Evolutionary conservation across 2,888 invertebrate genomes (phyloP).

Genomic region (Dioctria rufipes): DNA sequence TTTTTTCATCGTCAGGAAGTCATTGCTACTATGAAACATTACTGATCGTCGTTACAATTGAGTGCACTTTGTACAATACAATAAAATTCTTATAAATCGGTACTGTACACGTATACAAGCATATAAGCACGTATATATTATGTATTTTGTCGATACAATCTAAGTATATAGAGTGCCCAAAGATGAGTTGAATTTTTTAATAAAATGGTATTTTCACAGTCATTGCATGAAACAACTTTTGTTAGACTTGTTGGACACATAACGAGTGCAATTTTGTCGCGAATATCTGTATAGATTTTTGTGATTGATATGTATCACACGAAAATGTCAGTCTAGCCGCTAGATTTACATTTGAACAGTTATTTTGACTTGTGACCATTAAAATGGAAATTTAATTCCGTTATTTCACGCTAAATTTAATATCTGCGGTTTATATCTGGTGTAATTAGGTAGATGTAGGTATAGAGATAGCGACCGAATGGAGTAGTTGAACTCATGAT

Average conservation of each 20-base stretch:
- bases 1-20: slow-evolving; percentile 41
- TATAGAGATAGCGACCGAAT: too few species aligned
- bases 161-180: not conserved
- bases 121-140: too few species aligned
- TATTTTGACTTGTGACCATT: not conserved
- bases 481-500: too few species aligned
- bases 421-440: too few species aligned
- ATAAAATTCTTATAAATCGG: not conserved
- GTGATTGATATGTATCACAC: slow-evolving; percentile 36
- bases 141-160: too few species aligned
- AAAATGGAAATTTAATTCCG: not conserved
- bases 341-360: not conserved
- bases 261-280: slow-evolving; percentile 1
- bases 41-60: slow-evolving; percentile 30
- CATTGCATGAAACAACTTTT: not conserved
- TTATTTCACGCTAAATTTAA: too few species aligned
- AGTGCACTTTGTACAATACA: slow-evolving; percentile 34
- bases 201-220: not conserved
- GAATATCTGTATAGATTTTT: too few species aligned
- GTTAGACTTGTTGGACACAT: not conserved
- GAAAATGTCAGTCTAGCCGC: slow-evolving; percentile 2
- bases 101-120: not conserved
- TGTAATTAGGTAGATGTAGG: too few species aligned
- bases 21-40: slow-evolving; percentile 17
- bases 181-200: slow-evolving; percentile 2